These are phyloP conservation scores for Ectemnius cavifrons DNA, from an alignment of 2,888 invertebrate genomes.

Conservation along the genomic window DNA sequence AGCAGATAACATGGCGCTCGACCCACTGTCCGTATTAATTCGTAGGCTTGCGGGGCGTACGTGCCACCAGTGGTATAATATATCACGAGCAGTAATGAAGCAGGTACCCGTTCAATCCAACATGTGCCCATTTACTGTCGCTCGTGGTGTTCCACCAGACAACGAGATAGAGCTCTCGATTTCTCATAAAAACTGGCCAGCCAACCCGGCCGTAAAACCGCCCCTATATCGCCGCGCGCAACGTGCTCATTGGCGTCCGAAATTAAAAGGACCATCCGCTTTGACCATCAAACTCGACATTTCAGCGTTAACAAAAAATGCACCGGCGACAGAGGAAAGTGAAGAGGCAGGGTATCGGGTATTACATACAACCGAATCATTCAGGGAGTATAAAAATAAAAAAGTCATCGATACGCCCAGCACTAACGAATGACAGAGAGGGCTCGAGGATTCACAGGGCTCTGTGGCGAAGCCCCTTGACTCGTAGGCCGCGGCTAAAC, in stretches of 20 bases:
- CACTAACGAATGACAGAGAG: conserved; percentile 7
- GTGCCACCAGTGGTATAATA: too few relatives aligned
- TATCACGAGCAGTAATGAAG: too few relatives aligned
- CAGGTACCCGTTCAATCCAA: too few relatives aligned
- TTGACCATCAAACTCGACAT: conserved; percentile 1
- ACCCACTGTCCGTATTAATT: too few relatives aligned
- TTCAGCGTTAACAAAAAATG: not conserved
- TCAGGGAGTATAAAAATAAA: conserved; percentile 21
- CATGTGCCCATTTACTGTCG: too few relatives aligned
- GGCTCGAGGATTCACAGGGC: not conserved
- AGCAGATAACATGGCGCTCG: too few relatives aligned
- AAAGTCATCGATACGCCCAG: conserved; percentile 17
- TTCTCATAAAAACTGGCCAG: too few relatives aligned
- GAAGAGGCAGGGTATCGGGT: not conserved
- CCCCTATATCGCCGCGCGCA: too few relatives aligned
- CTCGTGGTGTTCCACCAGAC: too few relatives aligned
- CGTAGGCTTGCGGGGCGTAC: too few relatives aligned
- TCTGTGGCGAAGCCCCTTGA: conserved; percentile 29
- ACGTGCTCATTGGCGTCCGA: not conserved
- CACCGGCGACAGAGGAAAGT: not conserved
- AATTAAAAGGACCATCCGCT: conserved; percentile 5
- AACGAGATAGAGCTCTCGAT: too few relatives aligned
- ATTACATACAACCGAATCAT: not conserved
- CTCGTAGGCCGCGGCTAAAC: conserved; percentile 48
- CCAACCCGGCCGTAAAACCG: too few relatives aligned